Percentiles rank a stretch among this genome's conserved stretches.
Conservation (phyloP, 2,888 invertebrate genomes). For the Mystacides longicornis region DNA sequence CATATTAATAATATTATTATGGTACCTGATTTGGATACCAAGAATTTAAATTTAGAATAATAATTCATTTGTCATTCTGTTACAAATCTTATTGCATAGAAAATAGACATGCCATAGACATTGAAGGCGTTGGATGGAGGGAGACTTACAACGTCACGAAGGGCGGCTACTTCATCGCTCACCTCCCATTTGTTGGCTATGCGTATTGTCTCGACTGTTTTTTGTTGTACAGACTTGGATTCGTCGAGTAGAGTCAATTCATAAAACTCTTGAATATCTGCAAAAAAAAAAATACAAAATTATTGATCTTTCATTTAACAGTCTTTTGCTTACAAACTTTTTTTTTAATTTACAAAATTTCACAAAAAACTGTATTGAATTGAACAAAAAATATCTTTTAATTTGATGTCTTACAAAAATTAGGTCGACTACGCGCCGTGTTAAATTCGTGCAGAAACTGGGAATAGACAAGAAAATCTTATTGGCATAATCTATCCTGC, state of each 20-base stretch:
- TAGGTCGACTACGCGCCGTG: too few species aligned
- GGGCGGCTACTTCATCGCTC: constrained; percentile 30
- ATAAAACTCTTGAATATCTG: constrained; percentile 99
- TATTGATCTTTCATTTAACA: too few species aligned
- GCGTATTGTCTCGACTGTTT: constrained; percentile 90
- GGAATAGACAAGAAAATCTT: too few species aligned
- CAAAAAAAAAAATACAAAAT: constrained; percentile 1
- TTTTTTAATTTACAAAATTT: too few species aligned
- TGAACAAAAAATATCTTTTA: too few species aligned
- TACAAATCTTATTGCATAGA: too few species aligned
- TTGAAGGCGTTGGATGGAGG: constrained; percentile 6
- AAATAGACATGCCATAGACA: constrained; percentile 13
- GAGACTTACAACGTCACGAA: constrained; percentile 41
- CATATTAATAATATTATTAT: too few species aligned
- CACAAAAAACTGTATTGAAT: too few species aligned
- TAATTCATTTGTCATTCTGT: background rate
- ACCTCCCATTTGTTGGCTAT: constrained; percentile 92
- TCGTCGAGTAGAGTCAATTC: constrained; percentile 94
- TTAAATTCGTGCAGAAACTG: too few species aligned
- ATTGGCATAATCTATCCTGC: too few species aligned
- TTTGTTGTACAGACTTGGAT: constrained; percentile 90
- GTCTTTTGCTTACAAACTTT: too few species aligned
- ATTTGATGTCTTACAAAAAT: too few species aligned
- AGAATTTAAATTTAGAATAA: background rate
- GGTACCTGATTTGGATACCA: background rate